phyloP scores from a whole-genome alignment of 2,797 vertebrate species.

The Sebastes trivittatus region DNA sequence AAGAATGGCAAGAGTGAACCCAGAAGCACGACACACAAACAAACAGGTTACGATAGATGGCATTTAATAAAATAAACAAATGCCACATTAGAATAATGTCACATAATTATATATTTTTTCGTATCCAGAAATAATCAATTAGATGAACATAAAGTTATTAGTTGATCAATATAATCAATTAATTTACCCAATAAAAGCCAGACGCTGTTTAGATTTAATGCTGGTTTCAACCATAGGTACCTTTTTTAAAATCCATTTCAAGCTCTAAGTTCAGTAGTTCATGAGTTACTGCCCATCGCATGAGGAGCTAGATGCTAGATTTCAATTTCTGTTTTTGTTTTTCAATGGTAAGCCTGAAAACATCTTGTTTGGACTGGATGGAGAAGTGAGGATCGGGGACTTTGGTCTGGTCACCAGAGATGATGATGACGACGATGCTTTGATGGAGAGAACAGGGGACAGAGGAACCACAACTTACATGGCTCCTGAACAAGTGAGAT shows the following conservation, averaged over 20 bases:
- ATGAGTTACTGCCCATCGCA: background rate
- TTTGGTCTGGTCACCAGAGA: slow-evolving; percentile 86
- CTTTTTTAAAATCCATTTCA: background rate
- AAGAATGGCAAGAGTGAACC: background rate
- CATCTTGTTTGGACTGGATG: slow-evolving; percentile 83
- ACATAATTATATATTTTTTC: too few relatives aligned
- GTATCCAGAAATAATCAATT: too few relatives aligned
- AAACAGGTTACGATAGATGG: background rate
- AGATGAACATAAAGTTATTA: background rate
- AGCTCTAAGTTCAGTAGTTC: background rate
- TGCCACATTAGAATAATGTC: too few relatives aligned
- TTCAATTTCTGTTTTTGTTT: background rate
- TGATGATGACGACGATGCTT: background rate
- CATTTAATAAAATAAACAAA: background rate
- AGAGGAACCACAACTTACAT: background rate
- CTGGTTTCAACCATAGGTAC: background rate
- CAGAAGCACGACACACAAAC: background rate
- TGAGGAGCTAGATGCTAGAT: background rate
- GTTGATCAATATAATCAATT: background rate
- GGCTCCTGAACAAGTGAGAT: slow-evolving; percentile 12
- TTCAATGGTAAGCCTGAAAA: slow-evolving; percentile 82
- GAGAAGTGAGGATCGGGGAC: slow-evolving; percentile 87
- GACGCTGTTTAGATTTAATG: background rate
- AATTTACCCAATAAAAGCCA: background rate
- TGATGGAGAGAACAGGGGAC: background rate